Evolutionary conservation across 2,797 vertebrate genomes (phyloP).

Genomic region (Acanthurus lineatus): DNA sequence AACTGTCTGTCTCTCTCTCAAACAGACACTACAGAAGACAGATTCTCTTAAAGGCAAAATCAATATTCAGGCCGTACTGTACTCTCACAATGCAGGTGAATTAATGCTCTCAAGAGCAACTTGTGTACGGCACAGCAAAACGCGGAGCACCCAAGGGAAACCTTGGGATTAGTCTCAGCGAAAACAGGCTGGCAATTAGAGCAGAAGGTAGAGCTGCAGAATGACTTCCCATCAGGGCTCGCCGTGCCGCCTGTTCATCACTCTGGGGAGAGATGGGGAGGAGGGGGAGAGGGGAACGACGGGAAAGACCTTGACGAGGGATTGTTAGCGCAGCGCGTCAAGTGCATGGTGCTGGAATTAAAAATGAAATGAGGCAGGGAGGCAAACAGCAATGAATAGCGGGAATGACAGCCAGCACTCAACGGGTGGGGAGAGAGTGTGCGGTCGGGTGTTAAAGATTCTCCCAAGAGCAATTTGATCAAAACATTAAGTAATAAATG

Average conservation of each 20-base stretch:
- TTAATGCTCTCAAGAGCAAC: conserved; percentile 51
- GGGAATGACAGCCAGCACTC: conserved; percentile 19
- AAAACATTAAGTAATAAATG: conserved; percentile 9
- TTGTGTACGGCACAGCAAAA: conserved; percentile 52
- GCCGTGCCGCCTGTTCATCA: conserved; percentile 26
- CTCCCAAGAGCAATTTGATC: conserved; percentile 23
- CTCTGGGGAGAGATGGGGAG: conserved; percentile 37
- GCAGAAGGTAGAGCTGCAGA: conserved; percentile 53
- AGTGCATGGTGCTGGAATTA: conserved; percentile 36
- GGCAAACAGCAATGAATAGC: conserved; percentile 35
- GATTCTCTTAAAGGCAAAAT: conserved; percentile 38
- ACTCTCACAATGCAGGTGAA: conserved; percentile 50
- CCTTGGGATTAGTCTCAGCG: conserved; percentile 57
- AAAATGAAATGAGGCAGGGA: conserved; percentile 48
- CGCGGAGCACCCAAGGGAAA: conserved; percentile 49
- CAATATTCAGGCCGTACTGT: conserved; percentile 49
- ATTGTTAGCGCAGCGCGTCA: conserved; percentile 22
- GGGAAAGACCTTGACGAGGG: conserved; percentile 24
- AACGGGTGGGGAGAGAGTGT: conserved; percentile 1
- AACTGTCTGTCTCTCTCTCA: conserved; percentile 7
- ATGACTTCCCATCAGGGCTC: conserved; percentile 55
- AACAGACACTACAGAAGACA: not conserved
- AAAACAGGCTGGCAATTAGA: conserved; percentile 67
- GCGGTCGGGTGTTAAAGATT: not conserved
- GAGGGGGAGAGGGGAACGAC: not conserved